These are phyloP conservation scores for Pantala flavescens DNA, from an alignment of 1,140 invertebrate genomes.

Conservation along the genomic window DNA sequence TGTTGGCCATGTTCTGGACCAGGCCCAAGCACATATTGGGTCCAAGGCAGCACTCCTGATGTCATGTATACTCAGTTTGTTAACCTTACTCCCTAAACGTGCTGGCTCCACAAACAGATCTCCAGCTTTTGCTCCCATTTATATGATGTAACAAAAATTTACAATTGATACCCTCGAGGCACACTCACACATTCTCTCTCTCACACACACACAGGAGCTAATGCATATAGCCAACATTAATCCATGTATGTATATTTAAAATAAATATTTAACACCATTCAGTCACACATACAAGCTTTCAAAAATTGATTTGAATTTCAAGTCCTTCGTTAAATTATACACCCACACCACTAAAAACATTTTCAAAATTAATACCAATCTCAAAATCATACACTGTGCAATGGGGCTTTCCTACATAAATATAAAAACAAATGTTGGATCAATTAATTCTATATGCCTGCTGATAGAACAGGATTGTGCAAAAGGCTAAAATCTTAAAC, in stretches of 20 bases:
- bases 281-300: slow-evolving; percentile 9
- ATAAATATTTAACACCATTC: slow-evolving; percentile 10
- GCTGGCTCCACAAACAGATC: neutral
- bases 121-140: neutral
- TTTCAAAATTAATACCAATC: slow-evolving; percentile 8
- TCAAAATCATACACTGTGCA: slow-evolving; percentile 9
- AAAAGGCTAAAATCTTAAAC: neutral
- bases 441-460: neutral
- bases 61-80: neutral
- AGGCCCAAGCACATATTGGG: neutral
- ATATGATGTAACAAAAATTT: neutral
- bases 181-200: neutral
- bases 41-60: neutral
- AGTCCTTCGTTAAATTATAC: neutral
- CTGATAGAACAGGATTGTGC: neutral
- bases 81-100: neutral
- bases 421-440: neutral
- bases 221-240: slow-evolving; percentile 7
- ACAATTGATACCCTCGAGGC: neutral
- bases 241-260: slow-evolving; percentile 10
- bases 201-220: neutral
- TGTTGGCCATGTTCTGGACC: neutral
- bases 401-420: neutral
- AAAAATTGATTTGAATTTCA: slow-evolving; percentile 9
- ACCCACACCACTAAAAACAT: slow-evolving; percentile 3